Conservation (phyloP, 2,888 invertebrate genomes). For the Argyresthia goedartella region DNA sequence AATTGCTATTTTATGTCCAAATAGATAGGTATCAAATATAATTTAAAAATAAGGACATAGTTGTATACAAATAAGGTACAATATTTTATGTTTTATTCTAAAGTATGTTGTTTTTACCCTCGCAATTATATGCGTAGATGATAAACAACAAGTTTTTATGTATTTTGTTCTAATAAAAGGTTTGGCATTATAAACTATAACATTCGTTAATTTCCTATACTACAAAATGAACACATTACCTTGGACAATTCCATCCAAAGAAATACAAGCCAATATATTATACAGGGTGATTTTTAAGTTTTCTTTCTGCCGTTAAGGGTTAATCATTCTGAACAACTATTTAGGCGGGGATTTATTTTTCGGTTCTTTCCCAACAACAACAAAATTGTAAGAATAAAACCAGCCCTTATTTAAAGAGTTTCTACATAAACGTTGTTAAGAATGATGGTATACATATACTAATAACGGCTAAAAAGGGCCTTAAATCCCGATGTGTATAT, state of each 20-base stretch:
- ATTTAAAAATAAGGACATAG: slow-evolving; percentile 14
- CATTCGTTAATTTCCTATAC: slow-evolving; percentile 20
- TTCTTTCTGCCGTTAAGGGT: no score
- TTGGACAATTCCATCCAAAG: slow-evolving; percentile 41
- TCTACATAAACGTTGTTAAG: not conserved
- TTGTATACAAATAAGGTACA: not conserved
- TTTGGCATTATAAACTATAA: slow-evolving; percentile 1
- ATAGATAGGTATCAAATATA: no score
- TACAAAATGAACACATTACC: slow-evolving; percentile 56
- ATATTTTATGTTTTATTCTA: not conserved
- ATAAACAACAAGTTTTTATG: no score
- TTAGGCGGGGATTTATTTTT: no score
- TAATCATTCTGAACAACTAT: no score
- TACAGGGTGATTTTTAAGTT: no score
- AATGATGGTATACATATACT: no score
- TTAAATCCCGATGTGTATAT: no score
- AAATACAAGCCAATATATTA: slow-evolving; percentile 29
- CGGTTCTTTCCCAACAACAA: no score
- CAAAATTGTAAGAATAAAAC: no score
- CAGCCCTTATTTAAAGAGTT: not conserved
- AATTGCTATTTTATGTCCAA: no score
- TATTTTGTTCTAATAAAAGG: not conserved
- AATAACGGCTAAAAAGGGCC: no score
- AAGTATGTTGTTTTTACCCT: not conserved
- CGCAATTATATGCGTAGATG: not conserved